phyloP scores from a whole-genome alignment of 1,140 invertebrate species.

The Stegodyphus mimosarum region DNA sequence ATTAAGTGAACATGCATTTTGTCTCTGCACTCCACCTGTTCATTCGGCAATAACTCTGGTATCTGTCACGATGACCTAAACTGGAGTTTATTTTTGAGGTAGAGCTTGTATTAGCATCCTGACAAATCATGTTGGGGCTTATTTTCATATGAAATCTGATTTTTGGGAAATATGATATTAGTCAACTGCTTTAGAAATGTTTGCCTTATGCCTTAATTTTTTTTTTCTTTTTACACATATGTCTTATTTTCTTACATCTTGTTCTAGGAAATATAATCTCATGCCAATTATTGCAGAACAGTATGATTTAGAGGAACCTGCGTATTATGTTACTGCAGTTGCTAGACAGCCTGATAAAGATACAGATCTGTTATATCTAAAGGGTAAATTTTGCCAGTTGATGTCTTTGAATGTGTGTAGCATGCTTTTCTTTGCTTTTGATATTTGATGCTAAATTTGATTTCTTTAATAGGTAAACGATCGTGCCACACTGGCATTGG shows the following conservation, averaged over 20 bases:
- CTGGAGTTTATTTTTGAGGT: no score
- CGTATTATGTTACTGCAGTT: constrained; percentile 95
- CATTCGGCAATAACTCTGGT: no score
- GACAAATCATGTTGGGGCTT: no score
- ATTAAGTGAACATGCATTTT: no score
- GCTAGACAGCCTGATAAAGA: constrained; percentile 86
- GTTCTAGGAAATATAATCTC: constrained; percentile 75
- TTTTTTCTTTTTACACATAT: neutral
- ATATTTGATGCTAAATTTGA: constrained; percentile 57
- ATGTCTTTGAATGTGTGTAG: constrained; percentile 50
- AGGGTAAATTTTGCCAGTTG: constrained; percentile 71
- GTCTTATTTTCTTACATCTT: constrained; percentile 6
- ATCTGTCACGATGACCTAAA: no score
- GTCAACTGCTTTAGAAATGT: neutral
- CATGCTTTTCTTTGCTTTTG: neutral
- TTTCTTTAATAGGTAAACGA: constrained; percentile 73
- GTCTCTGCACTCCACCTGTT: no score
- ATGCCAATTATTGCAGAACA: constrained; percentile 91
- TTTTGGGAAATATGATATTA: neutral
- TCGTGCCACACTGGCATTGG: constrained; percentile 94
- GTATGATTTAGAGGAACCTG: constrained; percentile 84
- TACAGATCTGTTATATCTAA: constrained; percentile 88
- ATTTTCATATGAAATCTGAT: no score
- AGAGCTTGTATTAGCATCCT: no score
- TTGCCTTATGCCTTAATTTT: neutral